Evolutionary conservation across 2,797 vertebrate species (phyloP).

Genomic region (Sebastes kiyomatsui): DNA sequence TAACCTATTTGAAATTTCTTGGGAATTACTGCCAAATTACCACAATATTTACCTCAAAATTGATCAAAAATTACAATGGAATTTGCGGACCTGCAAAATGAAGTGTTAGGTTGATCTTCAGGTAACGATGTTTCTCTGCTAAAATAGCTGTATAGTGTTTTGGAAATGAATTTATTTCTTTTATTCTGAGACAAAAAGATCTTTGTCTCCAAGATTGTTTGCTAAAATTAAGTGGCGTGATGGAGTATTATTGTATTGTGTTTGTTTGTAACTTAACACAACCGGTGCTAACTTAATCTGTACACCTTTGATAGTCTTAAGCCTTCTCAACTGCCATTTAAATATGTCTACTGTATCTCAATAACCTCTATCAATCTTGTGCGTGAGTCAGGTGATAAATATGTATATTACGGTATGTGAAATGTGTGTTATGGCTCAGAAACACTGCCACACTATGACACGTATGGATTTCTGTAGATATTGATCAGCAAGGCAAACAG

Average conservation of each 20-base stretch:
- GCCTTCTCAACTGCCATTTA: conserved; percentile 48
- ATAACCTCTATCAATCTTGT: conserved; percentile 29
- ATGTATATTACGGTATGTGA: conserved; percentile 36
- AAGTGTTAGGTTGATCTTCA: not conserved
- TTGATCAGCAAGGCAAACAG: not conserved
- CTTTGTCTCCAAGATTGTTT: conserved; percentile 14
- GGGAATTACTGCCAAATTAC: too few relatives aligned
- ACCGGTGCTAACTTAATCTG: conserved; percentile 74
- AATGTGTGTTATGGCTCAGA: conserved; percentile 38
- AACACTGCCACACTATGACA: conserved; percentile 52
- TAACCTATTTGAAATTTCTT: too few relatives aligned
- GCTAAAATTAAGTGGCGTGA: conserved; percentile 25
- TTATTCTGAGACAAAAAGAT: conserved; percentile 7
- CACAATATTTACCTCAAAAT: too few relatives aligned
- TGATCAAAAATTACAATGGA: too few relatives aligned
- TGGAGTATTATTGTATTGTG: conserved; percentile 27
- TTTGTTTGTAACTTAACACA: conserved; percentile 59
- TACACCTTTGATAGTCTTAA: conserved; percentile 49
- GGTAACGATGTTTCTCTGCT: conserved; percentile 11
- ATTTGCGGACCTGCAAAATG: too few relatives aligned
- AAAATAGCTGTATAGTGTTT: conserved; percentile 21
- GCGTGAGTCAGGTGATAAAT: conserved; percentile 40
- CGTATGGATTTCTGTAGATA: conserved; percentile 43
- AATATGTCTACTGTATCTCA: conserved; percentile 32
- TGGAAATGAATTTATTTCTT: conserved; percentile 6